These are phyloP conservation scores for Danionella dracula DNA, from an alignment of 2,797 vertebrate genomes.

Conservation along the genomic window DNA sequence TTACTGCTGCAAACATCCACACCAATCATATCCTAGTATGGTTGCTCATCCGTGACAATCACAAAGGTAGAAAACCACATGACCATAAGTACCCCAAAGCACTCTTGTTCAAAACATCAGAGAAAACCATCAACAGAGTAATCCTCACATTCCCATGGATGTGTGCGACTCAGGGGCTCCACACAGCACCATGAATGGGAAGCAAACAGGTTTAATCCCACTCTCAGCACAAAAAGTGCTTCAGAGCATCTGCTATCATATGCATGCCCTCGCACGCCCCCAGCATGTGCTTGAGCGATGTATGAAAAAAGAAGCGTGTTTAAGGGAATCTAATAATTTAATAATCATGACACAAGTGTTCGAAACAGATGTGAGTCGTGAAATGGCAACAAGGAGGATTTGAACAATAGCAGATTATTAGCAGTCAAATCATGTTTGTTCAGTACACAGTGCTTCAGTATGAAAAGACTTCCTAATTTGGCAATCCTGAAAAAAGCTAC, in stretches of 20 bases:
- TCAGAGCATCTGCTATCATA: neutral
- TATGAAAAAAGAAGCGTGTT: neutral
- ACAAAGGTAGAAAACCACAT: neutral
- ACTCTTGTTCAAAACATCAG: neutral
- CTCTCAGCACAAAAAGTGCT: neutral
- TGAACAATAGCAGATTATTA: conserved; percentile 6
- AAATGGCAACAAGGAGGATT: neutral
- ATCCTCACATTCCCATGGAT: neutral
- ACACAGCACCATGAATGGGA: neutral
- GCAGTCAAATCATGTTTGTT: conserved; percentile 4
- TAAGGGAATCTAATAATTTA: neutral
- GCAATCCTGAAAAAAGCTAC: no score
- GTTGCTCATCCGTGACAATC: neutral
- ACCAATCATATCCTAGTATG: no score
- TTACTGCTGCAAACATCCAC: no score
- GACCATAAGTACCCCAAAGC: neutral
- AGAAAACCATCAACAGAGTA: neutral
- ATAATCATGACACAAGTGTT: no score
- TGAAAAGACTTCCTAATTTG: neutral
- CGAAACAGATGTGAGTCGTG: neutral
- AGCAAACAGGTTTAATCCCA: neutral
- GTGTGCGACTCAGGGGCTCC: neutral
- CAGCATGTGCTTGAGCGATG: neutral
- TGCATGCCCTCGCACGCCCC: neutral
- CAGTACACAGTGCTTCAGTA: neutral